phyloP scores from a whole-genome alignment of 2,888 invertebrate genomes.

The Ptilodon capucinus region DNA sequence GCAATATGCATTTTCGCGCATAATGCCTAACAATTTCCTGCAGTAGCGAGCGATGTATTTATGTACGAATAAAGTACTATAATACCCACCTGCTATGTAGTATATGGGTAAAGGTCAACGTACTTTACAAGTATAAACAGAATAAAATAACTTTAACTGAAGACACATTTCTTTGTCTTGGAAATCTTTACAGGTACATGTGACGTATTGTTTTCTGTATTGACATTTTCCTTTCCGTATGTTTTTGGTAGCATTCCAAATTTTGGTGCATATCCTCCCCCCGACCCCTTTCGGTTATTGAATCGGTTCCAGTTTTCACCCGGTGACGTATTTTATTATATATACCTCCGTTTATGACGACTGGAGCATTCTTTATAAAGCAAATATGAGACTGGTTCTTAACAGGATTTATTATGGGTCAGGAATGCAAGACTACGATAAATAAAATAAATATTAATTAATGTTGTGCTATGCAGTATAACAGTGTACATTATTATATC shows the following conservation, averaged over 20 bases:
- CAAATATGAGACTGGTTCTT: neutral
- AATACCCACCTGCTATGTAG: no score
- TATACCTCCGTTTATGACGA: neutral
- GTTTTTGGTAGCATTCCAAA: conserved; percentile 30
- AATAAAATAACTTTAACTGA: neutral
- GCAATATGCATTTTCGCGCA: no score
- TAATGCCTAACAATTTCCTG: no score
- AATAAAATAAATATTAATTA: no score
- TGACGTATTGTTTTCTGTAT: conserved; percentile 3
- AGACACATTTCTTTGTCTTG: conserved; percentile 16
- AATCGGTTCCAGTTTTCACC: conserved; percentile 25
- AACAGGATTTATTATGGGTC: neutral
- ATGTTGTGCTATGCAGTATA: no score
- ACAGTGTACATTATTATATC: no score
- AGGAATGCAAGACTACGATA: neutral
- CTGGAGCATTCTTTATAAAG: neutral
- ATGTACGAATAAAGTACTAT: no score
- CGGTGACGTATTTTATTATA: conserved; percentile 5
- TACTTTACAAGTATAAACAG: no score
- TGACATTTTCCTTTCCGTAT: conserved; percentile 12
- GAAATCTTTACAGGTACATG: conserved; percentile 11
- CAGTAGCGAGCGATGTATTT: no score
- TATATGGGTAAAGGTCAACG: no score
- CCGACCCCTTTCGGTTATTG: conserved; percentile 10
- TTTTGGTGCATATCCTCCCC: conserved; percentile 14